Percentiles rank a stretch among this genome's conserved stretches.
These are phyloP conservation scores for Elmis aenea DNA, from an alignment of 2,888 invertebrate genomes.

Conservation along the genomic window DNA sequence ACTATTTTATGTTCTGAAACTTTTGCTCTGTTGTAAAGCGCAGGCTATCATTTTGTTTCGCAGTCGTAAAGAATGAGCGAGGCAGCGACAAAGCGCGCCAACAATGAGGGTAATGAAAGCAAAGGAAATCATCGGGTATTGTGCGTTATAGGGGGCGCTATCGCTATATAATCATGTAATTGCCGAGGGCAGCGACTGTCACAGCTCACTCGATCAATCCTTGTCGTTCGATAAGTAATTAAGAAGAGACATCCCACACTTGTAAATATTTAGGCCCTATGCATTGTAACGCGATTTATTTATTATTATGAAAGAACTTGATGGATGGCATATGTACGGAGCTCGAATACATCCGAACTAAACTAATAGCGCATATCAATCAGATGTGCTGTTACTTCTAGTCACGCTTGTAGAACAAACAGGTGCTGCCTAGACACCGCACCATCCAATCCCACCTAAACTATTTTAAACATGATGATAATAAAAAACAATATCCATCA, in stretches of 20 bases:
- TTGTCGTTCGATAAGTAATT: constrained; percentile 41
- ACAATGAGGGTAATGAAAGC: constrained; percentile 48
- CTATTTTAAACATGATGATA: constrained; percentile 23
- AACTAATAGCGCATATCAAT: constrained; percentile 40
- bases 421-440: too few species aligned
- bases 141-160: constrained; percentile 30
- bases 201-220: constrained; percentile 45
- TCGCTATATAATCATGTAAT: constrained; percentile 42
- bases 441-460: constrained; percentile 29
- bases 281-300: constrained; percentile 29
- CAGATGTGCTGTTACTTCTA: constrained; percentile 41
- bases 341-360: constrained; percentile 25
- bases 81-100: constrained; percentile 37
- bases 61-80: constrained; percentile 35
- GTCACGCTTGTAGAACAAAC: constrained; percentile 39
- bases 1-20: constrained; percentile 32
- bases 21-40: constrained; percentile 26
- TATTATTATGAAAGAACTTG: constrained; percentile 32
- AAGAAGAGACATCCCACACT: constrained; percentile 32
- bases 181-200: constrained; percentile 36
- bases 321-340: constrained; percentile 28
- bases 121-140: constrained; percentile 45
- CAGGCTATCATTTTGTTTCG: constrained; percentile 44
- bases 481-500: constrained; percentile 18
- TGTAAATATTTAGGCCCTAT: constrained; percentile 33